Base-by-base conservation (phyloP, 2,797 vertebrate species). In the Helicolenus hilgendorfi region DNA sequence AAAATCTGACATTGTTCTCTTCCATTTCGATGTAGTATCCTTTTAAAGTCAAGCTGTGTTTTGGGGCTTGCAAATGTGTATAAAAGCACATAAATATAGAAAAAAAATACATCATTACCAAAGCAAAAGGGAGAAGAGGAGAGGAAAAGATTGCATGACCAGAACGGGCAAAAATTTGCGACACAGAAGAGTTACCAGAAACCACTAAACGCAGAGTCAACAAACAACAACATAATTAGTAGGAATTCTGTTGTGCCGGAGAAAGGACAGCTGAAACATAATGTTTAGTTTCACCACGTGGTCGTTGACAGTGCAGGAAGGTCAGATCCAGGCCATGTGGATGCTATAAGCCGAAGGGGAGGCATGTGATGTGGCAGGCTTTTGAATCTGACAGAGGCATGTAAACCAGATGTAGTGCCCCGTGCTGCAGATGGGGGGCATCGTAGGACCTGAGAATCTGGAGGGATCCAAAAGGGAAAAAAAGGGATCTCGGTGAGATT, bases 391-490 rank as follows among this genome's bases (percentile, higher is more conserved):
- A 13, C 14, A 36, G 59, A 63, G 55, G 71, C 62, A 29, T 7
- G 69, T 92, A 92, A 95, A 94, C 72, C 59, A 55, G 78, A 78
- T 95, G 95, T 64, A 94, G 78, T 94, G 77, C 77, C 87, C 31
- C 24, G 41, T 5, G 75, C 68, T 60, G 89, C 93, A 92, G 79
- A 89, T 55, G 93, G 94, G 96, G 96, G 92, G 97, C 93, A 89
- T 92, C 89, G 83, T 83, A 96, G 95, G 94, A 96, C 96, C 93
- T 97, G 81, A 64, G 88, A 94, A 96, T 86, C 72, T 79, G 89
- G 87, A 85, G 90, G 5, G 76, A 81, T 80, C 83, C 75, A 27
- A 81, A 88, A 80, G 93, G 93, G 45, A 31, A 72, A 75, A 94
- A 94, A 89, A 75, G 72, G 92, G 83, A 93, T 93, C 81, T 93